Evolutionary conservation across 1,140 invertebrate genomes (phyloP).

Genomic region (Formica exsecta): DNA sequence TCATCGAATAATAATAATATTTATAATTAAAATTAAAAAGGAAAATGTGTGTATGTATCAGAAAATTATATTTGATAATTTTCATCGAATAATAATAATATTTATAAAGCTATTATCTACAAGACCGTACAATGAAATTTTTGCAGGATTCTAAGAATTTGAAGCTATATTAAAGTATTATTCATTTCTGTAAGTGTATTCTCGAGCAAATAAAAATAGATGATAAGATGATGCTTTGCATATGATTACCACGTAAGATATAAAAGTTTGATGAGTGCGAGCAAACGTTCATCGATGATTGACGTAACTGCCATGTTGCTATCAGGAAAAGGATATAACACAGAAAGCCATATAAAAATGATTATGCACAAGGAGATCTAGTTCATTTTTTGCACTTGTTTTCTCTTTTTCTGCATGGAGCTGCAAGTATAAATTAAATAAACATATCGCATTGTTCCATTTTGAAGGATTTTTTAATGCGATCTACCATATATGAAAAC

Average conservation of each 20-base stretch:
- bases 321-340: constrained; percentile 23
- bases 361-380: constrained; percentile 41
- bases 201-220: neutral
- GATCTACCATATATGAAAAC: neutral
- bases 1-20: too few relatives aligned
- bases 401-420: neutral
- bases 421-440: constrained; percentile 22
- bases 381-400: constrained; percentile 17
- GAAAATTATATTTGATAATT: too few relatives aligned
- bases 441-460: neutral
- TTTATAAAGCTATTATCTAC: neutral
- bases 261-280: constrained; percentile 11
- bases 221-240: neutral
- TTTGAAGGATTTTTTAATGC: neutral
- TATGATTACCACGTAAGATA: constrained; percentile 28
- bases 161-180: neutral
- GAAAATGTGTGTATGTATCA: too few relatives aligned
- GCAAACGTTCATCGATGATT: constrained; percentile 12
- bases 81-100: too few relatives aligned
- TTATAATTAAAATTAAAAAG: too few relatives aligned
- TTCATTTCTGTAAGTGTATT: neutral
- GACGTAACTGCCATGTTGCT: neutral
- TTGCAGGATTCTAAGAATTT: neutral
- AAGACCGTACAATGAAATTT: neutral
- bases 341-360: constrained; percentile 38